A percentile compares a stretch with the other conserved stretches of the same genome.
phyloP scores from a whole-genome alignment of 2,888 invertebrate species.

The Alloplasta piceator region DNA sequence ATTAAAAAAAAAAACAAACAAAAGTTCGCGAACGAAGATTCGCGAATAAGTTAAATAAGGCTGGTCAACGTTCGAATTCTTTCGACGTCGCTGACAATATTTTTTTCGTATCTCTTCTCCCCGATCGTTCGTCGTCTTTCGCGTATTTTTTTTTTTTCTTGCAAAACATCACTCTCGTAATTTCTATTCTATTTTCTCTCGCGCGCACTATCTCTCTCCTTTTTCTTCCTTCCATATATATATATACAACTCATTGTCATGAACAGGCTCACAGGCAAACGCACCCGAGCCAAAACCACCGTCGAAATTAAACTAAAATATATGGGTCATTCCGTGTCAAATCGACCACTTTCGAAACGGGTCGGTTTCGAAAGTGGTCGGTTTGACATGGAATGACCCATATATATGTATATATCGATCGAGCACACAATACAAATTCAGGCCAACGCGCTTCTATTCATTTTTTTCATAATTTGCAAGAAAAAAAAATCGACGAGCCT shows the following conservation, averaged over 20 bases:
- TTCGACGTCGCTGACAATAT: conserved; percentile 18
- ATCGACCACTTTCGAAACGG: too few relatives aligned
- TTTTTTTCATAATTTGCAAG: too few relatives aligned
- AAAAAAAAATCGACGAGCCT: too few relatives aligned
- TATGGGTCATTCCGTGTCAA: too few relatives aligned
- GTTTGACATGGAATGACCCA: too few relatives aligned
- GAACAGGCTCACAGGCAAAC: conserved; percentile 21
- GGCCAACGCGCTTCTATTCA: too few relatives aligned
- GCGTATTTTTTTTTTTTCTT: conserved; percentile 7
- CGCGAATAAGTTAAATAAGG: conserved; percentile 39
- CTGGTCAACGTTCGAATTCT: conserved; percentile 2
- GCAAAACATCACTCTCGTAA: not conserved
- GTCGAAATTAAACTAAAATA: too few relatives aligned
- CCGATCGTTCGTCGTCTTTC: conserved; percentile 15
- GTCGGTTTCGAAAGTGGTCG: too few relatives aligned
- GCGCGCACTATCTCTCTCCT: not conserved
- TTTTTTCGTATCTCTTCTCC: conserved; percentile 9
- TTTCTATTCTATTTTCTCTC: not conserved
- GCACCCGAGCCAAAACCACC: not conserved
- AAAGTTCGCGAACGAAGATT: conserved; percentile 10
- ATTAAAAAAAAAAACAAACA: conserved; percentile 25
- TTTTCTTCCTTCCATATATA: not conserved
- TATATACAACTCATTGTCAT: conserved; percentile 54
- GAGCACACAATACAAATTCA: too few relatives aligned
- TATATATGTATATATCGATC: too few relatives aligned